Percentiles rank a stretch among this genome's conserved stretches.
Conservation (phyloP, 2,113 vertebrate species). For the Gobius niger region DNA sequence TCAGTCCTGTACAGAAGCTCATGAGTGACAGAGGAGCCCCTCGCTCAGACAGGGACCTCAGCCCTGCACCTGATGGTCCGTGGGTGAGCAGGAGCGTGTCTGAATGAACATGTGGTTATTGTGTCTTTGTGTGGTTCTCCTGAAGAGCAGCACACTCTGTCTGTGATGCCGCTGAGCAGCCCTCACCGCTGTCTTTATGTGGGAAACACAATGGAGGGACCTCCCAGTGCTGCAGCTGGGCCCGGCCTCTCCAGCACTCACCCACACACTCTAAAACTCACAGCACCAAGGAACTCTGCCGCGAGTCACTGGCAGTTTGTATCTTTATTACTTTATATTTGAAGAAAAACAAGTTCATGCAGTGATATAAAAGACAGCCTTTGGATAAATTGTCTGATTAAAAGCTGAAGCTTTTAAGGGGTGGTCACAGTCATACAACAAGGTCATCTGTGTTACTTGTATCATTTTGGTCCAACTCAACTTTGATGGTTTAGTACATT, state of each 20-base stretch:
- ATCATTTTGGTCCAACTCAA: no score
- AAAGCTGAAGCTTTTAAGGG: no score
- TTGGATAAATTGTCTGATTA: no score
- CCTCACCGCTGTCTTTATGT: slow-evolving; percentile 77
- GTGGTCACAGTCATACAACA: no score
- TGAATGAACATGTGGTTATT: slow-evolving; percentile 21
- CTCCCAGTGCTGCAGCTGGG: slow-evolving; percentile 90
- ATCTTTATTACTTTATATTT: background rate
- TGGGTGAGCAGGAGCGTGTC: background rate
- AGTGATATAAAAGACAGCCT: no score
- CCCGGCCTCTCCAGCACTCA: slow-evolving; percentile 75
- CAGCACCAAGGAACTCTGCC: background rate
- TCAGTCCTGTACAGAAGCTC: slow-evolving; percentile 9
- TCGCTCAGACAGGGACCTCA: slow-evolving; percentile 21
- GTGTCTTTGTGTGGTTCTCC: slow-evolving; percentile 50
- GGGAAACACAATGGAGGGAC: slow-evolving; percentile 84
- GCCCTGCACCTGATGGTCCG: slow-evolving; percentile 8
- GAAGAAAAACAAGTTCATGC: background rate
- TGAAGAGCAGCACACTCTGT: slow-evolving; percentile 71
- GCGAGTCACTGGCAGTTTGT: no score
- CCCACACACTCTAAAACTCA: slow-evolving; percentile 67
- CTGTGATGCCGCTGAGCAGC: slow-evolving; percentile 68
- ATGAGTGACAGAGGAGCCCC: slow-evolving; percentile 30
- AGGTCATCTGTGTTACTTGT: no score
- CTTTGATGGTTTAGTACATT: no score